phyloP scores from a whole-genome alignment of 2,888 invertebrate genomes.

The Sericinus montela region DNA sequence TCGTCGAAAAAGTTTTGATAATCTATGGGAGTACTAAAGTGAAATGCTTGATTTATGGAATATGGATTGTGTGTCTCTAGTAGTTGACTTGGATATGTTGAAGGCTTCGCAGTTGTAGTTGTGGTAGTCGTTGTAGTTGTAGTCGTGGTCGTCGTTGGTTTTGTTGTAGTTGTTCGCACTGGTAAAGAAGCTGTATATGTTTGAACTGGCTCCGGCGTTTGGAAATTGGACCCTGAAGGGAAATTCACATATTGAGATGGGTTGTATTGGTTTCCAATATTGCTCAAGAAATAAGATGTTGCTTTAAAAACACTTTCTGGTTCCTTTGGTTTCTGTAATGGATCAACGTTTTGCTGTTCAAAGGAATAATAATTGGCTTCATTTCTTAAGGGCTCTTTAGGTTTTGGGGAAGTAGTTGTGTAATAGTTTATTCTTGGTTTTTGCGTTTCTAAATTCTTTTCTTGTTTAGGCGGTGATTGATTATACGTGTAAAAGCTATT shows the following conservation, averaged over 20 bases:
- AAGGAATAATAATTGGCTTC: slow-evolving; percentile 63
- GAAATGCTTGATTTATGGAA: slow-evolving; percentile 72
- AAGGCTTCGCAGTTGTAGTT: slow-evolving; percentile 45
- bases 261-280: slow-evolving; percentile 46
- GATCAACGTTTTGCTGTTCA: slow-evolving; percentile 62
- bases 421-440: slow-evolving; percentile 64
- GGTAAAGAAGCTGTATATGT: slow-evolving; percentile 20
- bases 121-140: slow-evolving; percentile 45
- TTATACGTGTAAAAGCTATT: slow-evolving; percentile 38
- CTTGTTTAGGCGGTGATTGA: slow-evolving; percentile 35
- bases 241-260: slow-evolving; percentile 41
- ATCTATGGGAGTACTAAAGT: slow-evolving; percentile 69
- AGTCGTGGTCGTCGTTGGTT: slow-evolving; percentile 35
- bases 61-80: slow-evolving; percentile 72
- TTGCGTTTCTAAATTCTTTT: slow-evolving; percentile 55
- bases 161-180: slow-evolving; percentile 4
- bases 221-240: slow-evolving; percentile 37
- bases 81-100: slow-evolving; percentile 60
- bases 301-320: slow-evolving; percentile 31
- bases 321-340: slow-evolving; percentile 45
- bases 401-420: slow-evolving; percentile 59
- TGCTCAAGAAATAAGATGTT: slow-evolving; percentile 48
- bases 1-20: slow-evolving; percentile 66
- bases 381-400: slow-evolving; percentile 37
- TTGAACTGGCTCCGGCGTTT: slow-evolving; percentile 33